These are phyloP conservation scores for Nebria ingens DNA, from an alignment of 1,140 invertebrate species.

Conservation along the genomic window DNA sequence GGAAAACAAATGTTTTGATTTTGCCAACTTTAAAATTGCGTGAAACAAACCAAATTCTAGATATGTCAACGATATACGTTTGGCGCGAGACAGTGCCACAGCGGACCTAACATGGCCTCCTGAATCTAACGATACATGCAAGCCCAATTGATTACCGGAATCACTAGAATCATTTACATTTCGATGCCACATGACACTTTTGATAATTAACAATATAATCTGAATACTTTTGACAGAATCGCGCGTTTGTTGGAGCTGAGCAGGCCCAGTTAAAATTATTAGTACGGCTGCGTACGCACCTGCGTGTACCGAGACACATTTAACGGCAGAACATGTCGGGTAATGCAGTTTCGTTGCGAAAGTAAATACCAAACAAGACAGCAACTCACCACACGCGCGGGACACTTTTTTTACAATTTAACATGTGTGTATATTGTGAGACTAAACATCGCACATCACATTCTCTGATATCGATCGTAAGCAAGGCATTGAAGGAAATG, in stretches of 20 bases:
- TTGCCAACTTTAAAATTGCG: background rate
- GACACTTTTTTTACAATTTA: conserved; percentile 24
- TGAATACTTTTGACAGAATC: conserved; percentile 19
- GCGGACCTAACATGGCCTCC: conserved; percentile 12
- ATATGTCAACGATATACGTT: background rate
- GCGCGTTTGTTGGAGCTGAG: conserved; percentile 41
- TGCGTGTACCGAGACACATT: conserved; percentile 53
- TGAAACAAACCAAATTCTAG: background rate
- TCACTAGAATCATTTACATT: background rate
- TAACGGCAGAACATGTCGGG: conserved; percentile 32
- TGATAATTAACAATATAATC: conserved; percentile 6
- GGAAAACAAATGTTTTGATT: background rate
- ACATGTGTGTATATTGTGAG: conserved; percentile 26
- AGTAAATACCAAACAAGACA: conserved; percentile 23
- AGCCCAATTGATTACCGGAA: background rate
- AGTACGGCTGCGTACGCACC: conserved; percentile 84
- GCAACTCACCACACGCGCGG: conserved; percentile 18
- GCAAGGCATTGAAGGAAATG: conserved; percentile 27
- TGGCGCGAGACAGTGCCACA: conserved; percentile 1
- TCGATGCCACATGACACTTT: background rate
- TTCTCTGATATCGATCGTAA: conserved; percentile 33
- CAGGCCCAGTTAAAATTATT: conserved; percentile 72
- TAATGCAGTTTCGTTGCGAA: conserved; percentile 13
- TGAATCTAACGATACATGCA: background rate
- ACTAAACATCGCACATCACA: conserved; percentile 33